Evolutionary conservation across 2,113 vertebrate species (phyloP).

Genomic region (Notarius quadriscutis): DNA sequence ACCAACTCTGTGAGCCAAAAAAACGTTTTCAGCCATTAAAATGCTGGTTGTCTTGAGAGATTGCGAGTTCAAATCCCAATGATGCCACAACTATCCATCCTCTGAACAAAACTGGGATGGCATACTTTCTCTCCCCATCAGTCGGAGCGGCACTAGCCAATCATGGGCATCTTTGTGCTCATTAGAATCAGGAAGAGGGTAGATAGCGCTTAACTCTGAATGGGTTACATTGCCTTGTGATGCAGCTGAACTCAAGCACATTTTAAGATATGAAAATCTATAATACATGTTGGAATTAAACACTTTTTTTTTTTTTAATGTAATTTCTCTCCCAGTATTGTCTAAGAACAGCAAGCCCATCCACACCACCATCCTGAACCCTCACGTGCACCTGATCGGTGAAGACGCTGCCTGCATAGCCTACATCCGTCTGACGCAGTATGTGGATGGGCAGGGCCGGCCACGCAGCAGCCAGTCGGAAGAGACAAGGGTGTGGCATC

Average conservation of each 20-base stretch:
- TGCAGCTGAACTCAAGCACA: not conserved
- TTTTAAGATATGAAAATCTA: not conserved
- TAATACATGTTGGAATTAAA: not conserved
- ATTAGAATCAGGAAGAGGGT: not conserved
- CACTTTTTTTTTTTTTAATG: no score
- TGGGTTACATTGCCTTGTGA: not conserved
- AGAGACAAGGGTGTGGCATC: constrained; percentile 96
- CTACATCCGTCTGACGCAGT: constrained; percentile 97
- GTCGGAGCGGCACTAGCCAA: not conserved
- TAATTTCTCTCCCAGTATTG: constrained; percentile 74
- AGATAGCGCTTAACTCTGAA: not conserved
- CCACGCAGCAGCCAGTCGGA: constrained; percentile 95
- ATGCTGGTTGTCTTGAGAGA: not conserved
- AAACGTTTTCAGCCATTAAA: not conserved
- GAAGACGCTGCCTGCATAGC: constrained; percentile 96
- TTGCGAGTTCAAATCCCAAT: not conserved
- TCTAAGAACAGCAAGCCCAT: constrained; percentile 97
- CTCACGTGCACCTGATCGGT: constrained; percentile 93
- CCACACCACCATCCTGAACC: constrained; percentile 97
- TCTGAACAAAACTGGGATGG: not conserved
- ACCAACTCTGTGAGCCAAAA: not conserved
- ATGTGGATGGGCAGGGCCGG: constrained; percentile 86
- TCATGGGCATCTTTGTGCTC: not conserved
- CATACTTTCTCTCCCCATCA: not conserved
- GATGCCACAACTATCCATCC: not conserved